These are phyloP conservation scores for Pelvicachromis taeniatus DNA, from an alignment of 2,113 vertebrate genomes.

Conservation along the genomic window DNA sequence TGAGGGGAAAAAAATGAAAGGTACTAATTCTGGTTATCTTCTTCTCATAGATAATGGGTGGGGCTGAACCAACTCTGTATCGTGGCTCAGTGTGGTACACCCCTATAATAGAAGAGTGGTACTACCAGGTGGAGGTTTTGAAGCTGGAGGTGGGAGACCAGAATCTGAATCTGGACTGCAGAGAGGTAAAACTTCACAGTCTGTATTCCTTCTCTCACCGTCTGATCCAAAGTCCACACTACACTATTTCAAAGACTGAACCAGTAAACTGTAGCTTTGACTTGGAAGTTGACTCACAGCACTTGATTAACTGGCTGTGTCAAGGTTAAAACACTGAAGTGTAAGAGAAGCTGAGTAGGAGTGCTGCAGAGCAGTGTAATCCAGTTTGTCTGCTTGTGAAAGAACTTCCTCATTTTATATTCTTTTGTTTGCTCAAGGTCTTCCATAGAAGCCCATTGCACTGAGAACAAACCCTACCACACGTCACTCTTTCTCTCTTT, in stretches of 20 bases:
- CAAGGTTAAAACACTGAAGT: not conserved
- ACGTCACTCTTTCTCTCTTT: not conserved
- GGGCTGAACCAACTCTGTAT: constrained; percentile 84
- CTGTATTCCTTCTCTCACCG: not conserved
- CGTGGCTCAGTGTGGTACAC: constrained; percentile 92
- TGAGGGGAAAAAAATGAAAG: not conserved
- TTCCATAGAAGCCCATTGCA: constrained; percentile 1
- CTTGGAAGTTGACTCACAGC: not conserved
- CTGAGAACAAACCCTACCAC: not conserved
- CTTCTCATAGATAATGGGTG: constrained; percentile 85
- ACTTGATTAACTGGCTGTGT: not conserved
- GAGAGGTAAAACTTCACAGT: constrained; percentile 78
- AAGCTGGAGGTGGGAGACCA: constrained; percentile 90
- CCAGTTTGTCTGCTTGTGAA: not conserved
- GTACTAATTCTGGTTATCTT: not conserved
- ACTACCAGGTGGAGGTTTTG: constrained; percentile 95
- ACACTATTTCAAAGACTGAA: not conserved
- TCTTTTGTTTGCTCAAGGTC: constrained; percentile 20
- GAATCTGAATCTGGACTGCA: constrained; percentile 89
- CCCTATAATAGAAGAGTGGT: constrained; percentile 90
- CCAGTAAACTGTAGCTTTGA: not conserved
- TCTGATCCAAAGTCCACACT: not conserved
- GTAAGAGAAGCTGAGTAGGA: not conserved
- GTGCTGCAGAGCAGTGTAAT: not conserved
- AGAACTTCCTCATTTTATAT: not conserved